Evolutionary conservation across 2,888 invertebrate species (phyloP).

Genomic region (Cryptus viduatorius): DNA sequence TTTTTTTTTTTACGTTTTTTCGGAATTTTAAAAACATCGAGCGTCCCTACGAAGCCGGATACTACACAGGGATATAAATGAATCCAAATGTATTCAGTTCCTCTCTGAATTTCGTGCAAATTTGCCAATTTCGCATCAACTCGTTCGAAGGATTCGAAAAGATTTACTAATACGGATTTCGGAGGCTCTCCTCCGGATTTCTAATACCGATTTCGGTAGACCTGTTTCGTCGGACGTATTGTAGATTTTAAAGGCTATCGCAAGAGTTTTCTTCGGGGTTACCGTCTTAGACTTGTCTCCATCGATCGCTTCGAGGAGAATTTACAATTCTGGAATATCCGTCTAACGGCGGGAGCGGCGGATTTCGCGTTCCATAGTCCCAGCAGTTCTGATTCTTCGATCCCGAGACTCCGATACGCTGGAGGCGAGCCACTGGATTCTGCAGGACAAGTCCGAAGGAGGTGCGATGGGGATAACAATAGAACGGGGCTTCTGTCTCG

Average conservation of each 20-base stretch:
- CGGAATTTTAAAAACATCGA: neutral
- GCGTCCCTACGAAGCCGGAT: too few species aligned
- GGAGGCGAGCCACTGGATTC: conserved; percentile 28
- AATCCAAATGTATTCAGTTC: too few species aligned
- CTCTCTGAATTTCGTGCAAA: too few species aligned
- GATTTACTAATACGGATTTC: neutral
- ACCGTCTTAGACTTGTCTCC: neutral
- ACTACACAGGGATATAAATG: too few species aligned
- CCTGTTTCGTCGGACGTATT: neutral
- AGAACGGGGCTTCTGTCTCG: conserved; percentile 43
- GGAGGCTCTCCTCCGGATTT: neutral
- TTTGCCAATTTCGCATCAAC: neutral
- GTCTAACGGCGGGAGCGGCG: neutral
- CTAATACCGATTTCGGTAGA: too few species aligned
- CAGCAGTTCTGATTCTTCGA: conserved; percentile 44
- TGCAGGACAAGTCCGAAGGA: conserved; percentile 23
- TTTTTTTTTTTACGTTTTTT: neutral
- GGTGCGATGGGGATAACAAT: conserved; percentile 53
- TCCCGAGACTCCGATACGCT: conserved; percentile 40
- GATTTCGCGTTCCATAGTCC: conserved; percentile 42
- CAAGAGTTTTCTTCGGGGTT: neutral
- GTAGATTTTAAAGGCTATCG: neutral
- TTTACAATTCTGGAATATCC: conserved; percentile 3
- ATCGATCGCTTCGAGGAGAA: neutral
- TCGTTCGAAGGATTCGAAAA: neutral